These are phyloP conservation scores for Ptiloglossa arizonensis DNA, from an alignment of 1,140 invertebrate genomes.

Conservation along the genomic window DNA sequence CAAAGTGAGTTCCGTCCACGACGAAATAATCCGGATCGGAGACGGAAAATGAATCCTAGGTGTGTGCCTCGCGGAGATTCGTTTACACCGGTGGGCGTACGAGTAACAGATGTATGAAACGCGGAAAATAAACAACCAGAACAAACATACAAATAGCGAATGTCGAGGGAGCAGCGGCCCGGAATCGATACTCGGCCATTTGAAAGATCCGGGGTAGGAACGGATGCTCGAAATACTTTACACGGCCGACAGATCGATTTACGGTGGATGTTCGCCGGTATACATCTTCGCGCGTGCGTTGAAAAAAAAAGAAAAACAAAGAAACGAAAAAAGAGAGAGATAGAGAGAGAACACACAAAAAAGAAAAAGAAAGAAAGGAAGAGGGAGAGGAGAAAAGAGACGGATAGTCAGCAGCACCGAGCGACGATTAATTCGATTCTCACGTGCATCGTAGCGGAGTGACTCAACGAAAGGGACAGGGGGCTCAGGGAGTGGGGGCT, in stretches of 20 bases:
- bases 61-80: too few relatives aligned
- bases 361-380: neutral
- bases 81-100: too few relatives aligned
- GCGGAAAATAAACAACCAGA: too few relatives aligned
- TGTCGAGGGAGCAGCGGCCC: neutral
- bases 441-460: slow-evolving; percentile 16
- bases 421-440: slow-evolving; percentile 61
- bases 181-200: slow-evolving; percentile 10
- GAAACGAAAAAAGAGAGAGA: neutral
- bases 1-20: too few relatives aligned
- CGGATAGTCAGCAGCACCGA: neutral
- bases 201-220: slow-evolving; percentile 11
- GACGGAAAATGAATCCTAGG: too few relatives aligned
- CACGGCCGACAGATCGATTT: slow-evolving; percentile 20
- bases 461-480: slow-evolving; percentile 23
- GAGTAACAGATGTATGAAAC: too few relatives aligned
- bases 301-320: neutral
- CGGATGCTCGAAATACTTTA: slow-evolving; percentile 2
- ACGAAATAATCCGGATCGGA: too few relatives aligned
- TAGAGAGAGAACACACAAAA: neutral
- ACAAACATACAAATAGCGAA: too few relatives aligned
- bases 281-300: neutral
- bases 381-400: neutral
- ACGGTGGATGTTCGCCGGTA: neutral
- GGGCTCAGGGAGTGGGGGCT: neutral